Percentiles rank a stretch among this genome's conserved stretches.
These are phyloP conservation scores for Volucella bombylans DNA, from an alignment of 2,888 invertebrate species.

Conservation along the genomic window DNA sequence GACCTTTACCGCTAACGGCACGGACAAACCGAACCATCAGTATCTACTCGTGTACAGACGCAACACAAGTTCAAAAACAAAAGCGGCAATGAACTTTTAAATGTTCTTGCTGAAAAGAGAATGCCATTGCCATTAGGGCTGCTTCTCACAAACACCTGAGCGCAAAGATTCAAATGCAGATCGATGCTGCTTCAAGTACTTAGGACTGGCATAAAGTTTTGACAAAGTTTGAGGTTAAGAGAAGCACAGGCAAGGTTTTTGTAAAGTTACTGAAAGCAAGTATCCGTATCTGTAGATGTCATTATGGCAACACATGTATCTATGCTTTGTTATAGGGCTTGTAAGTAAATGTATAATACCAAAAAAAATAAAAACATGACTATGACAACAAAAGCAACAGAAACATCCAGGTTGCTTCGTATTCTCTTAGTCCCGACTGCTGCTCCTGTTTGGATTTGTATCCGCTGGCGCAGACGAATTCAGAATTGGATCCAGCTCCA, in stretches of 20 bases:
- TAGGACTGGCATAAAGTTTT: constrained; percentile 43
- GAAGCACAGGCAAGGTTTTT: no score
- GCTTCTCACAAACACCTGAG: constrained; percentile 33
- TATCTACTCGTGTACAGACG: constrained; percentile 5
- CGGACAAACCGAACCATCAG: background rate
- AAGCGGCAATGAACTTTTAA: constrained; percentile 82
- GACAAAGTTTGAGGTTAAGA: constrained; percentile 19
- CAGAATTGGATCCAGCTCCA: background rate
- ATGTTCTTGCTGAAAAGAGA: constrained; percentile 75
- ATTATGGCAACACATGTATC: constrained; percentile 4
- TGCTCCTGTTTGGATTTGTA: no score
- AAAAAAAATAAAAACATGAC: background rate
- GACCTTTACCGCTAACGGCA: constrained; percentile 10
- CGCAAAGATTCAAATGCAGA: constrained; percentile 51
- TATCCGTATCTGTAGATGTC: background rate
- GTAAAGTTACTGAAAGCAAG: no score
- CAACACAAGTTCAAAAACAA: constrained; percentile 55
- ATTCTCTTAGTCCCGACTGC: no score
- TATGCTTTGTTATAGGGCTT: no score
- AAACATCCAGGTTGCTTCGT: no score
- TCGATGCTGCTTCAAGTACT: constrained; percentile 49
- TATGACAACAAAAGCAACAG: no score
- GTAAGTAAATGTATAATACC: no score
- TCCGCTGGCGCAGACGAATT: no score
- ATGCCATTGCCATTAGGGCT: constrained; percentile 21